These are phyloP conservation scores for Ginglymostoma cirratum DNA, from an alignment of 2,113 vertebrate genomes.

Conservation along the genomic window DNA sequence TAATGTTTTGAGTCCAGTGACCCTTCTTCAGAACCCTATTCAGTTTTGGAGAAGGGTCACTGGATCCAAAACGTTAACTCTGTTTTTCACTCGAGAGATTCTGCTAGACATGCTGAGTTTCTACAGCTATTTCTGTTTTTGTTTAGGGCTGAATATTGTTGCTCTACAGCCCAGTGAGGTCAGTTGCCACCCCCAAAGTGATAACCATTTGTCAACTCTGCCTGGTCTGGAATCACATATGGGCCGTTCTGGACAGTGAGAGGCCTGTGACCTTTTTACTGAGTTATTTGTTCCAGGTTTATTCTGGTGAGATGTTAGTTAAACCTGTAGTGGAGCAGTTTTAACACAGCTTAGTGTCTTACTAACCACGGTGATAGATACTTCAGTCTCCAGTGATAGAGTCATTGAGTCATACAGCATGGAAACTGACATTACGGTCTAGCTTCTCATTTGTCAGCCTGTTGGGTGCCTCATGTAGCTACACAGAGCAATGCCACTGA, in stretches of 20 bases:
- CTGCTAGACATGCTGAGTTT: no score
- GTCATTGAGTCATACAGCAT: no score
- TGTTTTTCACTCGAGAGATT: no score
- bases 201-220: neutral
- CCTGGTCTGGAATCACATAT: no score
- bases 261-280: neutral
- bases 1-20: no score
- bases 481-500: neutral
- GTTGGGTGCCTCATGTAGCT: no score
- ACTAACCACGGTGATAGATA: neutral
- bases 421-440: neutral
- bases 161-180: neutral
- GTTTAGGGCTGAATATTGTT: neutral
- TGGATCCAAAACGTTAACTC: no score
- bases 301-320: neutral
- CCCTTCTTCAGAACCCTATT: no score
- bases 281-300: neutral
- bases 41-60: no score
- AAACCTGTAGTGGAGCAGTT: neutral
- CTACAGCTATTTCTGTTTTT: no score
- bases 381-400: neutral
- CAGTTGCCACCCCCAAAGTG: neutral
- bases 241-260: no score
- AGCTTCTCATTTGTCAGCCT: neutral
- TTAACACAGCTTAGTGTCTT: neutral